Evolutionary conservation across 2,113 vertebrate genomes (phyloP), one percentile per base, ranked within the genome.

Genomic region (Colius striatus): DNA sequence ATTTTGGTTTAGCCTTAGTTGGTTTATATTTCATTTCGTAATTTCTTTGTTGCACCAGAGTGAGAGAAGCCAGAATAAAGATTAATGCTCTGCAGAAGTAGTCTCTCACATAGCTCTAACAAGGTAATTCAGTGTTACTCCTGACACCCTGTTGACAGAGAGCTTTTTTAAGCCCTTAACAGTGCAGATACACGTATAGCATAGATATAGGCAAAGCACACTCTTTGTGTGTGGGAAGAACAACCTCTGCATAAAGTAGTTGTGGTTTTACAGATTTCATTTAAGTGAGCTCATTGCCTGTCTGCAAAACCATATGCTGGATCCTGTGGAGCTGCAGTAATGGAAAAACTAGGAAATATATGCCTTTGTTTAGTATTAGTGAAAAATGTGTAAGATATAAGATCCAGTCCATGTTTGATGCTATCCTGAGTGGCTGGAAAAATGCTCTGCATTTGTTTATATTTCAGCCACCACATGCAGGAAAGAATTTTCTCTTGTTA

Each of bases 1-100:
- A 41, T 83, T 61, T 75, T 90, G 45, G 57, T 80, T 68, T 88
- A 53, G 26, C 47, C 8, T 43, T 79, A n/a, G 38, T 26, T 83
- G 23, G 41, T 22, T 89, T 84, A 19, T 54, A 38, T 86, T 81
- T 87, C 2, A 65, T 91, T 84, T 90, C 50, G 61, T 54, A 62
- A 32, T 51, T 80, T 81, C 41, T 50, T 85, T 92, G 38, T 90
- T 84, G 51, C 60, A 58, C 47, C 29, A 11, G 25, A 62, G 16
- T 62, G 51, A 92, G 55, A 66, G 21, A 77, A 94, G 27, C 36
- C 63, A 73, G 58, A 79, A 54, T 5, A 38, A 57, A 84, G 76
- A 89, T 92, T 61, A 90, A 84, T 92, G 41, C n/a, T 86, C 23
- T 77, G 76, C 80, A 95, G 80, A 62, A 73, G 41, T 29, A 21